Percentiles rank a stretch among this genome's conserved stretches.
These are phyloP conservation scores for Diogma glabrata DNA, from an alignment of 2,888 invertebrate species.

Conservation along the genomic window DNA sequence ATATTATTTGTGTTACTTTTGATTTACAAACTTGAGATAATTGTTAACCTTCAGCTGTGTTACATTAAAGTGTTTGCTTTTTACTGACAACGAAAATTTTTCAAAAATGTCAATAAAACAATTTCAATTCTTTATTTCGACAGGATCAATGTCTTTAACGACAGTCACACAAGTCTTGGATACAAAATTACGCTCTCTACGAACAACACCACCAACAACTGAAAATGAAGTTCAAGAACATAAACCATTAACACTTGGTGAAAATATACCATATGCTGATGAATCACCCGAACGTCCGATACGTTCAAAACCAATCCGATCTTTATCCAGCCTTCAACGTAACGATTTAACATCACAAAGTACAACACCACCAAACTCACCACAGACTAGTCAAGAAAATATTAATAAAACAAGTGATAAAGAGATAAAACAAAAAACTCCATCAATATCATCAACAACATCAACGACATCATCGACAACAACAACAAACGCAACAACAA, in stretches of 20 bases:
- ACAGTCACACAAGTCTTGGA: slow-evolving; percentile 77
- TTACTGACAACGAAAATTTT: no score
- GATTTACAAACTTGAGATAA: no score
- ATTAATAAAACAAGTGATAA: not conserved
- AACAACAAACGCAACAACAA: slow-evolving; percentile 1
- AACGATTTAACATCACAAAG: slow-evolving; percentile 17
- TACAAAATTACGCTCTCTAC: slow-evolving; percentile 63
- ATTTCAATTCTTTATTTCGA: slow-evolving; percentile 29
- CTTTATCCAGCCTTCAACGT: not conserved
- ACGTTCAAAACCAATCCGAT: slow-evolving; percentile 15
- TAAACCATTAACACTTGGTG: slow-evolving; percentile 35
- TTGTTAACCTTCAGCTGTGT: no score
- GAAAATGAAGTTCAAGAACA: slow-evolving; percentile 44
- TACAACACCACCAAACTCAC: slow-evolving; percentile 22
- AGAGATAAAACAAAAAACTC: not conserved
- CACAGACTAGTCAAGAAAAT: slow-evolving; percentile 10
- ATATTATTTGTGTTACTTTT: no score
- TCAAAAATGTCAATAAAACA: no score
- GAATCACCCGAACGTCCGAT: slow-evolving; percentile 45
- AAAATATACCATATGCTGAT: slow-evolving; percentile 60
- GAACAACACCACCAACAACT: slow-evolving; percentile 53
- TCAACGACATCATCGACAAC: slow-evolving; percentile 23
- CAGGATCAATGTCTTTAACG: slow-evolving; percentile 74
- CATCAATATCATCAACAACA: not conserved
- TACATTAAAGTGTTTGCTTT: no score